Evolutionary conservation across 2,797 vertebrate species (phyloP), one percentile per base, ranked within the genome.

Genomic region (Echiichthys vipera): DNA sequence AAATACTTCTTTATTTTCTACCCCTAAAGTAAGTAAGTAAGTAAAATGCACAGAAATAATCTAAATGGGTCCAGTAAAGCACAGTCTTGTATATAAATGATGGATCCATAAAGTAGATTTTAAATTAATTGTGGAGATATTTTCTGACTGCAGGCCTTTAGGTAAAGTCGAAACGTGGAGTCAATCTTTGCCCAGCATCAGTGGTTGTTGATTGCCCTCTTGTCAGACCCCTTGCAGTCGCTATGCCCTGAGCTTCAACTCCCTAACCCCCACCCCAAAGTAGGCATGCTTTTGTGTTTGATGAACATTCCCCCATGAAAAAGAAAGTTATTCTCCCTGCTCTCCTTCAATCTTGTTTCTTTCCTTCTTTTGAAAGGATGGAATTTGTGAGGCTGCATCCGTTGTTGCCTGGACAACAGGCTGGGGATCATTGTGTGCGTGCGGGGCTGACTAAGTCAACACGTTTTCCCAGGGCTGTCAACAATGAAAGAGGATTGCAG

Each of bases 401-500:
- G 72, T 77, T 65, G 91, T 95, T 91, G 82, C 92, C 93, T 20
- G 70, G 94, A 88, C 89, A 88, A 95, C 66, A 12, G 72, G 76
- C 62, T 64, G 74, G 84, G 75, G 86, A 87, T 90, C 86, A 86
- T 90, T 93, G 88, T 91, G 80, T 67, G 81, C 71, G 57, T 79
- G 89, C 65, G 66, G 83, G 54, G 55, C 76, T 54, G 61, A 83
- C 87, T 74, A 84, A 92, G 89, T 90, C 91, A 79, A 93, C 86
- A 87, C 89, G 90, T 94, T 96, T 94, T 96, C 94, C 93, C 95
- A 95, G 92, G 94, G 69, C 86, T 80, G 86, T 85, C 85, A 88
- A 75, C 86, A 85, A n/a, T n/a, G n/a, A n/a, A n/a, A n/a, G n/a
- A n/a, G n/a, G n/a, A n/a, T n/a, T n/a, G n/a, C n/a, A n/a, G n/a